These are phyloP conservation scores for Alouatta palliata DNA, from an alignment of 2,113 vertebrate genomes.

Conservation along the genomic window DNA sequence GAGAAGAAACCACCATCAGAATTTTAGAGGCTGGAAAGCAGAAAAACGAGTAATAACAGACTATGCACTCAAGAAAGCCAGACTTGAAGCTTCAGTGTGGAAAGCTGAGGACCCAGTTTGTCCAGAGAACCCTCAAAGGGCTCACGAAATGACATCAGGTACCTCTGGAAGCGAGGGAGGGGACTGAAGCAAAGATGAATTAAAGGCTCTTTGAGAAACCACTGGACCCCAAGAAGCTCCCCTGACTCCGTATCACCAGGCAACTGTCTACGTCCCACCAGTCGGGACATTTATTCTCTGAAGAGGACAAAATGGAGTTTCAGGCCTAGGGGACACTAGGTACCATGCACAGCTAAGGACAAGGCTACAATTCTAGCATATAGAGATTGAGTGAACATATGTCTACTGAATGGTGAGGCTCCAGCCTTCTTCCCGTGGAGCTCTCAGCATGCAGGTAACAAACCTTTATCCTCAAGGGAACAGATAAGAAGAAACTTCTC, in stretches of 20 bases:
- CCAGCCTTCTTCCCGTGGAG: neutral
- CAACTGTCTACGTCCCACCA: neutral
- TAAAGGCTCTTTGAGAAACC: neutral
- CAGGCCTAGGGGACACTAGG: neutral
- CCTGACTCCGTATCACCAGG: neutral
- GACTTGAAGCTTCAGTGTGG: neutral
- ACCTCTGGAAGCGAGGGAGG: neutral
- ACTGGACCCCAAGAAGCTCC: neutral
- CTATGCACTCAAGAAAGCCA: neutral
- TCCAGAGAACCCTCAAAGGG: neutral
- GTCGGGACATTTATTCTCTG: neutral
- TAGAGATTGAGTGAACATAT: neutral
- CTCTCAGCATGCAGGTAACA: neutral
- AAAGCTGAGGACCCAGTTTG: neutral
- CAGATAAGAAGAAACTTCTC: neutral
- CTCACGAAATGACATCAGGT: neutral
- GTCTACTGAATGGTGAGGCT: neutral
- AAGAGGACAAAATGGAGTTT: neutral
- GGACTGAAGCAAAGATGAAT: neutral
- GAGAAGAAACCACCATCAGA: constrained; percentile 18
- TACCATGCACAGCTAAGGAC: neutral
- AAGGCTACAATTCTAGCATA: neutral
- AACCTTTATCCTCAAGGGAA: neutral
- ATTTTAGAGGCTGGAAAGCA: constrained; percentile 17
- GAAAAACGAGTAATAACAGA: neutral